Conservation (phyloP, 2,888 invertebrate genomes). For the Hirtodrosophila alboralis region DNA sequence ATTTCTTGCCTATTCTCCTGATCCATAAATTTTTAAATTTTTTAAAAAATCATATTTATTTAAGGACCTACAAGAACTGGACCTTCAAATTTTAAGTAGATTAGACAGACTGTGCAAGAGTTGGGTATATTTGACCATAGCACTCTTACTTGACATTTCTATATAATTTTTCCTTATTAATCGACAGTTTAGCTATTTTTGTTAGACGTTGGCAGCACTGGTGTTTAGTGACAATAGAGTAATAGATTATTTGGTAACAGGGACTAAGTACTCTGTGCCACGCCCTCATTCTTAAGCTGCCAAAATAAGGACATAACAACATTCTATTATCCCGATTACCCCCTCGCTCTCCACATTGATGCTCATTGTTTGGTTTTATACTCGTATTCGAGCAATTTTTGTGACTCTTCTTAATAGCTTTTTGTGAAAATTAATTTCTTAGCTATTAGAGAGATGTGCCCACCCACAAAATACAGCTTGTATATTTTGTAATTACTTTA, state of each 20-base stretch:
- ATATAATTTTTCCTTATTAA: no score
- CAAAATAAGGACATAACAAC: not conserved
- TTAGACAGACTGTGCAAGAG: no score
- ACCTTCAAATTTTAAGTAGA: no score
- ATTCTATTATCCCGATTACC: not conserved
- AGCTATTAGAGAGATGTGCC: slow-evolving; percentile 56
- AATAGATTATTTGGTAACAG: not conserved
- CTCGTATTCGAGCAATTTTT: slow-evolving; percentile 67
- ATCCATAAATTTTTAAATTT: no score
- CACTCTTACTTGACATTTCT: no score
- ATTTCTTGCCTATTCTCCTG: no score
- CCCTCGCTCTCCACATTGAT: slow-evolving; percentile 28
- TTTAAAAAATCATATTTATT: no score
- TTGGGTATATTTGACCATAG: no score
- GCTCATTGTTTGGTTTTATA: slow-evolving; percentile 74
- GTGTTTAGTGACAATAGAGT: no score
- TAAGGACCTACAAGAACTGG: no score
- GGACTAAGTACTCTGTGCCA: slow-evolving; percentile 4
- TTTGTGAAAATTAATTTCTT: slow-evolving; percentile 77
- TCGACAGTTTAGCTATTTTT: no score
- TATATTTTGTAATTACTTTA: slow-evolving; percentile 75
- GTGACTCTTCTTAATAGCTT: slow-evolving; percentile 76
- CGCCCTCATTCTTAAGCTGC: slow-evolving; percentile 16
- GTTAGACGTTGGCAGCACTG: no score
- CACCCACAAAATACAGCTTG: slow-evolving; percentile 8